These are phyloP conservation scores for Drosophila hawaiiensis DNA, from an alignment of 2,888 invertebrate genomes.

Conservation along the genomic window DNA sequence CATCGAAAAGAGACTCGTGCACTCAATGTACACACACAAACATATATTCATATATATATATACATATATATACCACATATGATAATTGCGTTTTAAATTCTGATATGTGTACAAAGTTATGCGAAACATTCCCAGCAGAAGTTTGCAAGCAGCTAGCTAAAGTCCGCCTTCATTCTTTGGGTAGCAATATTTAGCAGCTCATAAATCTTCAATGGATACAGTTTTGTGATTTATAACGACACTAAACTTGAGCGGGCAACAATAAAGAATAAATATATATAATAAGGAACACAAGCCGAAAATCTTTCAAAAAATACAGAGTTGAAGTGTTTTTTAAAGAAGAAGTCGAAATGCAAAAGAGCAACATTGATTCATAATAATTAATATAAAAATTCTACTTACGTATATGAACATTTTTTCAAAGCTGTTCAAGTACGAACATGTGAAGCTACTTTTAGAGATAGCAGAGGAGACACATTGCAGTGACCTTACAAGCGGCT, in stretches of 20 bases:
- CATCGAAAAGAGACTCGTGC: slow-evolving; percentile 1
- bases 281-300: neutral
- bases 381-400: neutral
- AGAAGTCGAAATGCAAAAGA: neutral
- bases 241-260: slow-evolving; percentile 51
- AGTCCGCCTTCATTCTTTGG: slow-evolving; percentile 26
- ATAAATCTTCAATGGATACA: slow-evolving; percentile 81
- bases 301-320: neutral
- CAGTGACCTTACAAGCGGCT: no score
- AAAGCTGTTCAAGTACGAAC: no score
- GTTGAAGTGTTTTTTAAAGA: neutral
- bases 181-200: slow-evolving; percentile 79
- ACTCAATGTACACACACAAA: slow-evolving; percentile 9
- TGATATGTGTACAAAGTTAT: slow-evolving; percentile 38
- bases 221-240: slow-evolving; percentile 73
- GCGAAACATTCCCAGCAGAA: neutral
- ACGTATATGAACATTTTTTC: neutral
- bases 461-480: no score
- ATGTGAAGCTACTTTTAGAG: no score
- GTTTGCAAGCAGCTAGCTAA: slow-evolving; percentile 1
- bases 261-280: slow-evolving; percentile 23
- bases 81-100: slow-evolving; percentile 62
- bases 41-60: slow-evolving; percentile 24
- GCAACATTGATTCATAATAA: neutral
- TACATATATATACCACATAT: slow-evolving; percentile 24